These are phyloP conservation scores for Agriopis marginaria DNA, from an alignment of 2,888 invertebrate species.

Conservation along the genomic window DNA sequence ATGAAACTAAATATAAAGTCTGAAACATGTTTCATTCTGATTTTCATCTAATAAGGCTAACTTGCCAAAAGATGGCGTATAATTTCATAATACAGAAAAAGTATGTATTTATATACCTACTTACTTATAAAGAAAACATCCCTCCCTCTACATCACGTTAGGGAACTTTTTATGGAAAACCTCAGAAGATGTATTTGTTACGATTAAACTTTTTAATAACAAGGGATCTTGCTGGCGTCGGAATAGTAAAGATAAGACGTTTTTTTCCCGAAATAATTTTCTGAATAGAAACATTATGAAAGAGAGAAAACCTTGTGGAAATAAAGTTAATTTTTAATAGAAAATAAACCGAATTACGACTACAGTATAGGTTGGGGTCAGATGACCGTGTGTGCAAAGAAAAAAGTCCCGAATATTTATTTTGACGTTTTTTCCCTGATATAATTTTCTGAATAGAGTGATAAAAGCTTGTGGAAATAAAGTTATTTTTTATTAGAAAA, in stretches of 20 bases:
- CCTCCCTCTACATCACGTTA: conserved; percentile 33
- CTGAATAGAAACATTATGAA: too few species aligned
- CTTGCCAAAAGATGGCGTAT: conserved; percentile 4
- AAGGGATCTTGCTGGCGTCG: conserved; percentile 46
- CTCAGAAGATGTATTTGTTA: conserved; percentile 53
- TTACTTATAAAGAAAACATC: conserved; percentile 18
- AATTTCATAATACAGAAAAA: background rate
- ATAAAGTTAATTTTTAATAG: background rate
- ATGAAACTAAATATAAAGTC: too few species aligned
- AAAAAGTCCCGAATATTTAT: too few species aligned
- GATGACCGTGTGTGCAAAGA: too few species aligned
- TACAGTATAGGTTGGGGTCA: too few species aligned
- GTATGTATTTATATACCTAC: conserved; percentile 11
- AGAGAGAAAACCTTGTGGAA: background rate
- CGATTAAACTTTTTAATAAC: conserved; percentile 60
- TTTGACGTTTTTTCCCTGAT: background rate
- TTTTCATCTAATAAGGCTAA: too few species aligned
- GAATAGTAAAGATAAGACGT: conserved; percentile 41
- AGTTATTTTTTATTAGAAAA: too few species aligned
- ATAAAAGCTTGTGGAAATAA: background rate
- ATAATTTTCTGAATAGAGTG: too few species aligned
- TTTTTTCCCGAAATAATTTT: background rate
- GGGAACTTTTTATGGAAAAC: conserved; percentile 42
- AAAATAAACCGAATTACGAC: too few species aligned
- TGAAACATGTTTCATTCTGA: too few species aligned